Conservation (phyloP, 64 coral and sea anemone genomes). For the Stichodactyla mertensii region DNA sequence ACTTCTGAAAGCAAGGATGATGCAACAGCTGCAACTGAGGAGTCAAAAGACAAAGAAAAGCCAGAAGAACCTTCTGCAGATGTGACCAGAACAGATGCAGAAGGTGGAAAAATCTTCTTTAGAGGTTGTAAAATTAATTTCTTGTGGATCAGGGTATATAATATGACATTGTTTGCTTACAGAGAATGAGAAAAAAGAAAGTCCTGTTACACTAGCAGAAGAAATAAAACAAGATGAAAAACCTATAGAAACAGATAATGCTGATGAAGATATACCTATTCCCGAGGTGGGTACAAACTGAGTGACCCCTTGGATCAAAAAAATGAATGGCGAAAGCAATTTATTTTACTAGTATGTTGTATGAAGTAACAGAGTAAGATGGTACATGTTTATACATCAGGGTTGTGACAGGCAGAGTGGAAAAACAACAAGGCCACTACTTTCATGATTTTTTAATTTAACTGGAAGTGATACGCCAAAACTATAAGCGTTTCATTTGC, state of each 20-base stretch:
- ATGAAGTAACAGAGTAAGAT: too few species aligned
- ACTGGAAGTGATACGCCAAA: too few species aligned
- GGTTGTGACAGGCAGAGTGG: too few species aligned
- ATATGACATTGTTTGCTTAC: neutral
- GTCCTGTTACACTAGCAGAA: neutral
- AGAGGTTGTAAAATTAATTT: too few species aligned
- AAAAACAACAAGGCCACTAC: too few species aligned
- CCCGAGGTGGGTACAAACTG: conserved; percentile 50
- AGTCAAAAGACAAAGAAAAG: neutral
- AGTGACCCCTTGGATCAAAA: neutral
- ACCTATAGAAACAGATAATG: neutral
- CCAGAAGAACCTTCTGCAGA: conserved; percentile 5
- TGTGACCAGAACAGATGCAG: neutral
- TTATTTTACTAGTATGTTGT: too few species aligned
- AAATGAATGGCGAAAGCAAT: too few species aligned
- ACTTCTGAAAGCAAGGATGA: neutral
- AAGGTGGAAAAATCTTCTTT: neutral
- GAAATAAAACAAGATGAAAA: neutral
- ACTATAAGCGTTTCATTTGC: too few species aligned
- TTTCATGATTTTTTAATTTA: too few species aligned
- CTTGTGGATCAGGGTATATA: neutral
- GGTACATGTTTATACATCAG: too few species aligned
- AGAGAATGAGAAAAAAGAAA: neutral
- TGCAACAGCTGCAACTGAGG: neutral
- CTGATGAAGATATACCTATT: conserved; percentile 51